Evolutionary conservation across 1,140 invertebrate species (phyloP).

Genomic region (Neodiprion fabricii): DNA sequence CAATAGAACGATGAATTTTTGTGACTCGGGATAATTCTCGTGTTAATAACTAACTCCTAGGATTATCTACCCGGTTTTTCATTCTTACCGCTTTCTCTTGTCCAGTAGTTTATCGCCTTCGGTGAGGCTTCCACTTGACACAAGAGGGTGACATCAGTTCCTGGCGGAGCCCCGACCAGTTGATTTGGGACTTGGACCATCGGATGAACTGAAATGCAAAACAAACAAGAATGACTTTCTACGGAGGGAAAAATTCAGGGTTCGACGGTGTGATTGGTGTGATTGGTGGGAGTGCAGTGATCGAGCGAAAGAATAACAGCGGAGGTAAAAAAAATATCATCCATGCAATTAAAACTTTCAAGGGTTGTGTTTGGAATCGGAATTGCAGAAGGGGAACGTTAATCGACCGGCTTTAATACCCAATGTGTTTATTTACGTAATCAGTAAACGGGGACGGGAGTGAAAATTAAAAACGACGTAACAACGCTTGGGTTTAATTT

Average conservation of each 20-base stretch:
- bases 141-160: conserved; percentile 82
- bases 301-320: conserved; percentile 38
- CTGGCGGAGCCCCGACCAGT: conserved; percentile 80
- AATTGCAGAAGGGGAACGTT: too few relatives aligned
- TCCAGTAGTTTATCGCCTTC: conserved; percentile 89
- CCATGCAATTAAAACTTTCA: conserved; percentile 41
- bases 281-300: conserved; percentile 22
- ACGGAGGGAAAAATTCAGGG: background rate
- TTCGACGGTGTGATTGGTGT: background rate
- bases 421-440: too few relatives aligned
- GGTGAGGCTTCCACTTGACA: conserved; percentile 87
- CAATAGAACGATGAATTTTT: too few relatives aligned
- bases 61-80: background rate
- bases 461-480: too few relatives aligned
- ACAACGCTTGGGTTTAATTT: too few relatives aligned
- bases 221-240: conserved; percentile 28
- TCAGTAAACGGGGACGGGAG: too few relatives aligned
- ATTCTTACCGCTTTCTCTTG: conserved; percentile 77
- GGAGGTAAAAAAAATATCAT: conserved; percentile 17
- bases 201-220: conserved; percentile 74
- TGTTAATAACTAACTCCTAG: too few relatives aligned
- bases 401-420: too few relatives aligned
- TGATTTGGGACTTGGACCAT: conserved; percentile 85
- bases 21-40: too few relatives aligned
- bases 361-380: background rate